These are phyloP conservation scores for Pyrochroa serraticornis DNA, from an alignment of 2,888 invertebrate genomes.

Conservation along the genomic window DNA sequence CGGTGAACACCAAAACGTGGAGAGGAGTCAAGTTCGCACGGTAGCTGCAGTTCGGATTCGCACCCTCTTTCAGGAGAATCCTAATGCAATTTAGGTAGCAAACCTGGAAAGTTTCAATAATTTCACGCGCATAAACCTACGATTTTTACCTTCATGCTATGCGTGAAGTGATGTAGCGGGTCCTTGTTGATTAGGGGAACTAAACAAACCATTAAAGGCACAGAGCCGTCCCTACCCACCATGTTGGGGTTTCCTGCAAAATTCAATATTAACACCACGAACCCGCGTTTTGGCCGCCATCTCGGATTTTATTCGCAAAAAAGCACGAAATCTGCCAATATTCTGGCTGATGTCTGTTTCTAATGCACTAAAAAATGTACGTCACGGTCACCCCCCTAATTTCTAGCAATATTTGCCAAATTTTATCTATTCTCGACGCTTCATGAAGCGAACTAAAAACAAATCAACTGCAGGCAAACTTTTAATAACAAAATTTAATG, in stretches of 20 bases:
- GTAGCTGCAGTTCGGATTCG: constrained; percentile 75
- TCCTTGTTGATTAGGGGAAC: constrained; percentile 78
- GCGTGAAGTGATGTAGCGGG: constrained; percentile 73
- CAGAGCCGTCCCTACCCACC: constrained; percentile 74
- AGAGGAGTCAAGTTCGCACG: constrained; percentile 71
- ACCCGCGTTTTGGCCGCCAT: too few relatives aligned
- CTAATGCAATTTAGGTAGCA: constrained; percentile 75
- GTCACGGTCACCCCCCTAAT: too few relatives aligned
- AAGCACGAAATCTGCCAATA: too few relatives aligned
- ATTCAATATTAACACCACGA: constrained; percentile 3
- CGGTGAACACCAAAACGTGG: constrained; percentile 73
- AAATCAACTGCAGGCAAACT: too few relatives aligned
- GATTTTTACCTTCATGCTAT: constrained; percentile 69
- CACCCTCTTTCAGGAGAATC: constrained; percentile 72
- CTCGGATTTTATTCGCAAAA: background rate
- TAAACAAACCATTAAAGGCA: constrained; percentile 76
- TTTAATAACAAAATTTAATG: too few relatives aligned
- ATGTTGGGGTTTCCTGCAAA: constrained; percentile 67
- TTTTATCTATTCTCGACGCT: too few relatives aligned
- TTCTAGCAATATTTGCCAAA: too few relatives aligned
- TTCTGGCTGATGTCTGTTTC: too few relatives aligned
- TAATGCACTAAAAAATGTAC: too few relatives aligned
- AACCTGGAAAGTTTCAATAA: constrained; percentile 57
- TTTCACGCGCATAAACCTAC: constrained; percentile 4
- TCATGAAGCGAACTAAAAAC: too few relatives aligned